Evolutionary conservation across 2,113 vertebrate species (phyloP), one percentile per base, ranked within the genome.

Genomic region (Channa argus): DNA sequence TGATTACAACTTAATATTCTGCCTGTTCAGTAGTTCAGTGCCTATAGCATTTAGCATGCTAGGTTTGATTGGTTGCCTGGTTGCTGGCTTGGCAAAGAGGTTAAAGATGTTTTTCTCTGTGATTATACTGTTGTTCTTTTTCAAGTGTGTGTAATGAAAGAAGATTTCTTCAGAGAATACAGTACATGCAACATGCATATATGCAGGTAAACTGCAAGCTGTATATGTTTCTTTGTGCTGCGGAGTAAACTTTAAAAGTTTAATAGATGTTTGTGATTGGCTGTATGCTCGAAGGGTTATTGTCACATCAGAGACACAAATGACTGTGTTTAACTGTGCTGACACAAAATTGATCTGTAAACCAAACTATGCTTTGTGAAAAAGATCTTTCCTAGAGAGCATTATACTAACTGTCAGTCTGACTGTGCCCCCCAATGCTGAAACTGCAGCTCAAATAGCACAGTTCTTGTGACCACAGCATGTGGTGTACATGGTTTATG

Each of bases 1-100:
- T 74, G 73, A 86, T 80, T 67, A 67, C 44, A 77, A 73, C 24
- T 88, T 90, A 88, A 86, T 86, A 91, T 89, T 90, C 79, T 81
- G 47, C 49, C 53, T 63, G 52, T 76, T 61, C 14, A 51, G 49
- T 59, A 46, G 65, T 77, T 81, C 61, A 63, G 34, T 66, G 63
- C 74, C 63, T 74, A 59, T 69, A 76, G 75, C 66, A 62, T 76
- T 66, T 72, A 72, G 68, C 63, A 81, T 56, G 55, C 50, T 53
- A 67, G 14, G 46, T 86, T 82, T 75, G 70, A 86, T 87, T 77
- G 69, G 79, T 47, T 55, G 37, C 41, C 52, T 79, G 36, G 68
- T 60, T 79, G 62, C 74, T 73, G 38, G 55, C 33, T 74, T 11
- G 12, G 36, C 58, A 63, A 11, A 10, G 50, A 74, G 63, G 49